Base-by-base conservation (phyloP, 2,113 vertebrate genomes). In the Carettochelys insculpta region DNA sequence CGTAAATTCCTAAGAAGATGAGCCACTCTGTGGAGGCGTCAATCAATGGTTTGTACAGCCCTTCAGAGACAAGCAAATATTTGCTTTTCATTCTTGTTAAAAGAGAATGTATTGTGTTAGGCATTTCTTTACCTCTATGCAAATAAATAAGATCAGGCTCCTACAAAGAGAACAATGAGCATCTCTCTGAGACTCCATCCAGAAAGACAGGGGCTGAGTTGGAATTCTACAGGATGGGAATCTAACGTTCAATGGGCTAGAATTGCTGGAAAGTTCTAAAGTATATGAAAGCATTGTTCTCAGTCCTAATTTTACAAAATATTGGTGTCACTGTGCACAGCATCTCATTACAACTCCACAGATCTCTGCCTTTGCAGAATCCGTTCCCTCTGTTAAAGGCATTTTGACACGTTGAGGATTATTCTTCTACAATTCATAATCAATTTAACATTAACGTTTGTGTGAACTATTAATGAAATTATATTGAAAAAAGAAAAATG, bases 401-500 rank as follows among this genome's bases (percentile, higher is more conserved):
- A 97, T 93, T 97, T 91, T 93, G 94, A 96, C 95, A 97, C 84
- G 97, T 96, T 96, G 96, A 94, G 95, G 96, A 97, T 97, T 96
- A 96, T 91, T 95, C 94, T 97, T 96, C 96, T 95, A 97, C 96
- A 97, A 98, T 97, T 96, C 93, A 96, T 97, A 96, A 98, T 98
- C 97, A 98, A 97, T 97, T 97, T 97, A 97, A 95, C 95, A 97
- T 97, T 96, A 96, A 97, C 96, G 97, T 96, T 98, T 96, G 95
- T 98, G 97, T 97, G 97, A 98, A 98, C 97, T 98, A 98, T 98
- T 98, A 98, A 98, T 98, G 97, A 97, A 98, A 98, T 97, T 97
- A 97, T 98, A 97, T 97, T 97, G 90, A 97, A 97, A 95, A 98
- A 98, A 98, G 98, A 98, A 98, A 98, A 98, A 98, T 98, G 98